Conservation (phyloP, 2,113 vertebrate species). For the Nasalis larvatus region DNA sequence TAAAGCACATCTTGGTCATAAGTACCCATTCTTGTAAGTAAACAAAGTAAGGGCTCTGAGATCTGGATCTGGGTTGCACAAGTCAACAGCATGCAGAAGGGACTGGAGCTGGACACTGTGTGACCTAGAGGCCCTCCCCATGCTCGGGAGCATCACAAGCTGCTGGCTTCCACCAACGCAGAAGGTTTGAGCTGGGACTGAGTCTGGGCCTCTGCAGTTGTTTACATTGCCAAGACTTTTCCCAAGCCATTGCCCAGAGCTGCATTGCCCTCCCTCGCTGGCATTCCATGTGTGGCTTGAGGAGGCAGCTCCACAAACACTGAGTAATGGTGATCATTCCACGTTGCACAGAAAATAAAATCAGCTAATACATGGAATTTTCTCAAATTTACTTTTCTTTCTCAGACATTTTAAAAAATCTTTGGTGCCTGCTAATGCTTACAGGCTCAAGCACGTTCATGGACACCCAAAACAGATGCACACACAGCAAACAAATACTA, state of each 20-base stretch:
- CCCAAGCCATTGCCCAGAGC: background rate
- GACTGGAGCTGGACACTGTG: background rate
- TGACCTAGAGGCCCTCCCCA: background rate
- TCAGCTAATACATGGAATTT: background rate
- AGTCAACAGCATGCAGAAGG: background rate
- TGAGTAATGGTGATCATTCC: background rate
- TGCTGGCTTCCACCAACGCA: background rate
- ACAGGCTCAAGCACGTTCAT: background rate
- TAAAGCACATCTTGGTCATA: background rate
- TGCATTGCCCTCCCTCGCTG: background rate
- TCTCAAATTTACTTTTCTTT: conserved; percentile 12
- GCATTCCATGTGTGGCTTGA: background rate
- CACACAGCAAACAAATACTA: background rate
- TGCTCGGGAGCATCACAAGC: background rate
- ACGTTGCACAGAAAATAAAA: background rate
- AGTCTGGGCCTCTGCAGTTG: background rate
- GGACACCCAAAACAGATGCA: background rate
- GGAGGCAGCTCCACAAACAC: background rate
- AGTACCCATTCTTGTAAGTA: background rate
- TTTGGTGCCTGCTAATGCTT: background rate
- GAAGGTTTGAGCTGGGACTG: background rate
- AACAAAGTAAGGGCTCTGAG: background rate
- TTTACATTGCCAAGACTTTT: background rate
- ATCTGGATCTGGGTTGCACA: background rate
- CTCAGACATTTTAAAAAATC: background rate